Base-by-base conservation (phyloP, 1,140 invertebrate species). In the Drosophila simulans region DNA sequence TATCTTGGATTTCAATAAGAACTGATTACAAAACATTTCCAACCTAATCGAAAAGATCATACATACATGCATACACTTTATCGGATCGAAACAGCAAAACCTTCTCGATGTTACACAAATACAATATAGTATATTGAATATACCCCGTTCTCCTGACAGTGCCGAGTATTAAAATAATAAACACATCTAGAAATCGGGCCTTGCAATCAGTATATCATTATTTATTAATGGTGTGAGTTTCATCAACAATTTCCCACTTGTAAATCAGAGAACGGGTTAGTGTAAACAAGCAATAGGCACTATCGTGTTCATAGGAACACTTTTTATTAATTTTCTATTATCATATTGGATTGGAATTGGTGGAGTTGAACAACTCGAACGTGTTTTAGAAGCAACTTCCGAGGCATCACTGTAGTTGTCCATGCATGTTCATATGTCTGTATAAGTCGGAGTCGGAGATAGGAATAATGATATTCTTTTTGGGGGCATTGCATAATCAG, bases 401-500 rank as follows among this genome's bases (percentile, higher is more conserved):
- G 4, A 43, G 59, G n/a, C 20, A 46, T 37, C 22, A 65, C 64
- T 68, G 64, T 68, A 43, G 15, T 20, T 58, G 12, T 12, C 37
- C 12, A 27, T 54, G 56, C 57, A 53, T 53, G 57, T 53, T 59
- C 3, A 17, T 17, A 34, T 11, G 7, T 34, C 17, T 59, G 25
- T 42, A 15, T 58, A 27, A 59, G 37, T 22, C 59, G 25, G 42
- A 59, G 37, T 22, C 59, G 25, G 42, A 49, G 43, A 64, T 63
- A 64, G 45, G 22, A 68, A 17, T 46, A 64, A 51, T 64, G 58
- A 64, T 68, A 68, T 65, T 68, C 64, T 68, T 68, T 68, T 68
- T 65, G 43, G 64, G 59, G 64, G 46, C 59, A 68, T 68, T 68
- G 59, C 64, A 68, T 68, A 68, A 68, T 65, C 60, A 10, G 45